These are phyloP conservation scores for Synanthedon myopaeformis DNA, from an alignment of 2,888 invertebrate genomes.

Conservation along the genomic window DNA sequence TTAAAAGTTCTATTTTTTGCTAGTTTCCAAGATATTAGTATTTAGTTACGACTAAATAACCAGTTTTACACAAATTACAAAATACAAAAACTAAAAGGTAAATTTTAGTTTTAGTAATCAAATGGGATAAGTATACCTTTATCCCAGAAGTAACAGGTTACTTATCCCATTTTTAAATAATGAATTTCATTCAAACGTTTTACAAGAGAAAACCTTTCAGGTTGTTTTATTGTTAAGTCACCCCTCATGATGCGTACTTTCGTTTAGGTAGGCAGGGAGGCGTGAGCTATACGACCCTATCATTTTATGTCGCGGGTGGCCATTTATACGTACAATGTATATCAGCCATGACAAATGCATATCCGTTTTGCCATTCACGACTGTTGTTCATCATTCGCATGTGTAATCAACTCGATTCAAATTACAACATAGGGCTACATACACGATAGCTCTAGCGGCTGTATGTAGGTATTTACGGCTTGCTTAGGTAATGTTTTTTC, in stretches of 20 bases:
- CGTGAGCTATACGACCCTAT: neutral
- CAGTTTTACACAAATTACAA: no score
- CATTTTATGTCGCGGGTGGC: neutral
- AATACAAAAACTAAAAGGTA: no score
- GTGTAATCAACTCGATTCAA: slow-evolving; percentile 1
- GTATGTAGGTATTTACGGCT: neutral
- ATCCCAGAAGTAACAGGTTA: no score
- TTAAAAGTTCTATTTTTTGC: no score
- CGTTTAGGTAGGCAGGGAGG: neutral
- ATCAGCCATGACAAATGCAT: neutral
- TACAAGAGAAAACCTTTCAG: neutral
- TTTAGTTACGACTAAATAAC: no score
- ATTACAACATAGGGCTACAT: neutral
- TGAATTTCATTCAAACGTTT: neutral
- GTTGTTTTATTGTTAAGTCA: neutral
- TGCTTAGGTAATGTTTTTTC: no score
- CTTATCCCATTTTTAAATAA: no score
- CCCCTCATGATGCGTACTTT: neutral
- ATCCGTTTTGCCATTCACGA: slow-evolving; percentile 1
- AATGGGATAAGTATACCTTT: no score
- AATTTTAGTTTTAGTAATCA: no score
- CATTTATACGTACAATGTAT: neutral
- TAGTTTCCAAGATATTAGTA: no score
- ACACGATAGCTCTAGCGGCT: neutral
- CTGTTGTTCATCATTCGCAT: slow-evolving; percentile 1